Base-by-base conservation (phyloP, 2,888 invertebrate genomes). In the Abrostola triplasia region DNA sequence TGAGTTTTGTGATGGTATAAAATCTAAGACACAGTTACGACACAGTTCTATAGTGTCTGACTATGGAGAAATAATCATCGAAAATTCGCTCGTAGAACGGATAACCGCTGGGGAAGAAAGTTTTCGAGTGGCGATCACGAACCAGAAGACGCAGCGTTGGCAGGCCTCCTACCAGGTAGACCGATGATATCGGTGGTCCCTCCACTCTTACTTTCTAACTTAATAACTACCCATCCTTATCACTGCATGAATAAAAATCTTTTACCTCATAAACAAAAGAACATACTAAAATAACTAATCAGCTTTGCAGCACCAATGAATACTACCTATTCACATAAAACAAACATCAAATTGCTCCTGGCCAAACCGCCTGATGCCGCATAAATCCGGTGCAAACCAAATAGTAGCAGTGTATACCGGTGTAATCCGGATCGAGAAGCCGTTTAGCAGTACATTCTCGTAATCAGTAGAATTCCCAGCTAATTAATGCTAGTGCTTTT, bases 401-500 rank as follows among this genome's bases (percentile, higher is more conserved):
- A 40, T 56, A 36, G 7, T 36, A 49, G 48, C 11, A n/a, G 53
- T 40, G 37, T 37, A 48, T n/a, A 50, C 70, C 40, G 10, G 50
- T 64, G 24, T 74, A 71, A 71, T 60, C 75, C 51, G 51, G 56
- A 59, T 40, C 9, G 12, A 35, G 13, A 36, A 57, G 37, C 54
- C 44, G 48, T 53, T 49, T 56, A 38, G 36, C 44, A 36, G 36
- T 9, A 13, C 10, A 1, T 48, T n/a, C 24, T 7, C 8, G 35
- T 54, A 42, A 64, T 74, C 36, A 58, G 4, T 4, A 35, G 59
- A 55, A 75, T 58, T 44, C 44, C 49, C 6, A 36, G 49, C 37
- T 70, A 54, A 64, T 70, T 58, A 69, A 48, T 37, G 7, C 36
- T 48, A 74, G 74, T 59, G 70, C 36, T 50, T 59, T 56, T 51